Evolutionary conservation across 2,888 invertebrate species (phyloP).

Genomic region (Drymonia ruficornis): DNA sequence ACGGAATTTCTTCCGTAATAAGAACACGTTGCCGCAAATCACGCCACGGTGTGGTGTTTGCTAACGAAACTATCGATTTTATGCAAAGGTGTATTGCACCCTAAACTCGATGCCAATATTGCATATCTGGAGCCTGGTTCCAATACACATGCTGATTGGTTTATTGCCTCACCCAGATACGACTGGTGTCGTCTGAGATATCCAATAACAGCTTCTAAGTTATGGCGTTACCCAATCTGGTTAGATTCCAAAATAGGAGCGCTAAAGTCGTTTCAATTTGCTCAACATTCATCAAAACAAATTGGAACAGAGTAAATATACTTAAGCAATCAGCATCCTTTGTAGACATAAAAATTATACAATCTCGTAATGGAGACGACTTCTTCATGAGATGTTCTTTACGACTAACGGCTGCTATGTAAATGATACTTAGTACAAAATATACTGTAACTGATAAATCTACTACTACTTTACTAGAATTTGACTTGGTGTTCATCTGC

Average conservation of each 20-base stretch:
- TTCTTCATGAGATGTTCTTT: not conserved
- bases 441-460: not conserved
- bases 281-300: slow-evolving; percentile 7
- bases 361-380: not conserved
- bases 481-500: too few species aligned
- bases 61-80: slow-evolving; percentile 38
- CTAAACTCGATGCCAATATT: slow-evolving; percentile 26
- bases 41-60: slow-evolving; percentile 27
- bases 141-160: slow-evolving; percentile 18
- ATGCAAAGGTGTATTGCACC: slow-evolving; percentile 40
- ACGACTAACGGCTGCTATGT: not conserved
- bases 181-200: not conserved
- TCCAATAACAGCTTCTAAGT: not conserved
- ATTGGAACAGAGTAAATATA: slow-evolving; percentile 5
- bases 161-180: slow-evolving; percentile 17
- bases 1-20: slow-evolving; percentile 10
- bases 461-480: not conserved
- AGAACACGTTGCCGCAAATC: slow-evolving; percentile 14
- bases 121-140: slow-evolving; percentile 10
- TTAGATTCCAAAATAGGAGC: slow-evolving; percentile 5
- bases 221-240: not conserved
- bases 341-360: not conserved
- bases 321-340: slow-evolving; percentile 1
- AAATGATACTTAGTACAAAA: not conserved
- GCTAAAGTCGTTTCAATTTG: slow-evolving; percentile 10